Percentiles rank a stretch among this genome's conserved stretches.
phyloP scores from a whole-genome alignment of 2,113 vertebrate species.

The Lophochroa leadbeateri region DNA sequence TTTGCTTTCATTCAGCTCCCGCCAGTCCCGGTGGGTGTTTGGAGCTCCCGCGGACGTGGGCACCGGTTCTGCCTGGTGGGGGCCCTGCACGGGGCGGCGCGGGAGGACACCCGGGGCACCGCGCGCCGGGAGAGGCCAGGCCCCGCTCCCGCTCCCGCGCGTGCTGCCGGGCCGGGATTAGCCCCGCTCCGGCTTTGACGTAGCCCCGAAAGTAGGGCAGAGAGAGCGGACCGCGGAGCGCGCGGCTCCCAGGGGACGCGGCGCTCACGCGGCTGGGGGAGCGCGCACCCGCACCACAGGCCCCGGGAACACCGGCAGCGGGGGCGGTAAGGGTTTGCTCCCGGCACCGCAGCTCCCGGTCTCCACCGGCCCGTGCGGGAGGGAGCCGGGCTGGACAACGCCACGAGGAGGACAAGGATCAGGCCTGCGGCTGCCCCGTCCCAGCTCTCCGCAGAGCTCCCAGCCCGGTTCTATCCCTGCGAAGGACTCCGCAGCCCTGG shows the following conservation, averaged over 20 bases:
- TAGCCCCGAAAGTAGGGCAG: constrained; percentile 59
- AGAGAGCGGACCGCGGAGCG: constrained; percentile 22
- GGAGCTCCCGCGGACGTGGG: not conserved
- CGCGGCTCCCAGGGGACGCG: not conserved
- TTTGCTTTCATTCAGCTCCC: not conserved
- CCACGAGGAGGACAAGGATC: not conserved
- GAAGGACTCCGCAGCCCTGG: fast-evolving
- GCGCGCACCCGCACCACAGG: not conserved
- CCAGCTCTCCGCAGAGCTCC: not conserved
- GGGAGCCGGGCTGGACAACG: not conserved
- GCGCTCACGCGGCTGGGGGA: not conserved
- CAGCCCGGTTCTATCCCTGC: fast-evolving
- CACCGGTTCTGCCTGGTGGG: fast-evolving
- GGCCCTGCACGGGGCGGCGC: not conserved
- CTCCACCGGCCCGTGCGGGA: not conserved
- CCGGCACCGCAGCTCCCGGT: not conserved
- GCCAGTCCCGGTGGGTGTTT: not conserved
- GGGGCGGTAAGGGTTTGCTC: not conserved
- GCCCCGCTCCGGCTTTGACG: constrained; percentile 26
- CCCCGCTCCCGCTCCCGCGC: not conserved
- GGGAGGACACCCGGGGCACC: not conserved
- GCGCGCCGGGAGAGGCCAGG: not conserved
- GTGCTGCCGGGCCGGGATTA: not conserved
- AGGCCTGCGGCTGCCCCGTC: not conserved
- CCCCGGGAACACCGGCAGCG: not conserved